Conservation (phyloP, 2,113 vertebrate species). For the Fulica atra region DNA sequence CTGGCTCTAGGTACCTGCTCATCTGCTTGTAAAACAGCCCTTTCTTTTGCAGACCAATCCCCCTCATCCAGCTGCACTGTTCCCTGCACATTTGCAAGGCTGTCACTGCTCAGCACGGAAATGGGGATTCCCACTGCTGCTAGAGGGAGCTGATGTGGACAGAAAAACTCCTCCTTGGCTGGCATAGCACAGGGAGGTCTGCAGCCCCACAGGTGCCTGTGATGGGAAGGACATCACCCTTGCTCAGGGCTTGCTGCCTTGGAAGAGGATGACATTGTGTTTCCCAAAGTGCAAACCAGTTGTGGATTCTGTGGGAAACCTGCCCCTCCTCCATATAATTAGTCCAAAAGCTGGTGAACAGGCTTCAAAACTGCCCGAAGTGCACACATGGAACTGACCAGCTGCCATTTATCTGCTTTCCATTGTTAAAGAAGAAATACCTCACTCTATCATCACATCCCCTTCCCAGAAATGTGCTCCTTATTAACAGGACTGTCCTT, state of each 20-base stretch:
- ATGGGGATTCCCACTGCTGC: background rate
- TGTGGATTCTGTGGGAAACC: background rate
- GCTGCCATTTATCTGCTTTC: background rate
- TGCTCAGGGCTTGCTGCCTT: background rate
- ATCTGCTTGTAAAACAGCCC: background rate
- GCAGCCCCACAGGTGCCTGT: background rate
- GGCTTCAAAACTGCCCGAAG: background rate
- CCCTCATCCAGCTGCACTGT: fast-evolving
- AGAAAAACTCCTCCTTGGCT: background rate
- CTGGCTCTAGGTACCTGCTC: background rate
- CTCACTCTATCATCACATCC: background rate
- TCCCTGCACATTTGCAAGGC: background rate
- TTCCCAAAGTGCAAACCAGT: background rate
- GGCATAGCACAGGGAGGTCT: fast-evolving
- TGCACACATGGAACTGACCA: background rate
- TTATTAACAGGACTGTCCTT: background rate
- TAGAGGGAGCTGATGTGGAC: fast-evolving
- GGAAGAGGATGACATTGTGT: fast-evolving
- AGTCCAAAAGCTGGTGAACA: background rate
- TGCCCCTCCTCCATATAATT: background rate
- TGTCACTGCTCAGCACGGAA: background rate
- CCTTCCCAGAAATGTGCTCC: background rate
- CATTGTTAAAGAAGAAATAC: background rate
- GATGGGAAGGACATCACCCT: background rate
- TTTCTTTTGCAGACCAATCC: background rate